phyloP scores from a whole-genome alignment of 2,797 vertebrate species.

The Vireo griseus region DNA sequence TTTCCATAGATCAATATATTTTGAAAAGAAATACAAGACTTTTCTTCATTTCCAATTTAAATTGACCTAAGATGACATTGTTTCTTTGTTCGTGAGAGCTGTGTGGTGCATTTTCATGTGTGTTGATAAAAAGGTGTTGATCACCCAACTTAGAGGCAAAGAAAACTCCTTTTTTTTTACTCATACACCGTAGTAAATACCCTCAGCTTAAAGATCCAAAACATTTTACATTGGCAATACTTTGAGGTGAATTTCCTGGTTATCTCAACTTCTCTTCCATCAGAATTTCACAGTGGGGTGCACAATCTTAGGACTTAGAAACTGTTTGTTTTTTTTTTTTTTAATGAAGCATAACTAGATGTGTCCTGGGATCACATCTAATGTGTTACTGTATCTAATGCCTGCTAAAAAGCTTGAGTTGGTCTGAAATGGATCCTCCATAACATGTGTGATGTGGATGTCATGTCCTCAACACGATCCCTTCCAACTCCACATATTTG shows the following conservation, averaged over 20 bases:
- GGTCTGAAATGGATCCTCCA: not conserved
- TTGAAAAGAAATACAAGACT: not conserved
- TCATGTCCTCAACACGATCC: not conserved
- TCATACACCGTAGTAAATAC: not conserved
- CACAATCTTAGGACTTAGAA: not conserved
- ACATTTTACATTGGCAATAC: not conserved
- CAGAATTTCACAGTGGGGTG: not conserved
- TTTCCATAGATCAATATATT: not conserved
- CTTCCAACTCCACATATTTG: not conserved
- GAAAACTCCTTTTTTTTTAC: not conserved
- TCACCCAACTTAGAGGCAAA: not conserved
- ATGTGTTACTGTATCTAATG: not conserved
- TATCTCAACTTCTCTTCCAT: not conserved
- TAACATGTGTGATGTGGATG: not conserved
- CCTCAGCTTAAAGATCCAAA: not conserved
- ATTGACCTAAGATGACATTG: not conserved
- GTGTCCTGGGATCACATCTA: not conserved
- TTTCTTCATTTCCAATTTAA: not conserved
- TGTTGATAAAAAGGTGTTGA: not conserved
- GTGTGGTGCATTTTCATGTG: not conserved
- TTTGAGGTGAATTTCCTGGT: not conserved
- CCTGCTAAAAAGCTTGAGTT: not conserved
- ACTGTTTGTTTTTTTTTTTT: not conserved
- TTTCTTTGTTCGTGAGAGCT: not conserved
- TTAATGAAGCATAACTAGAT: not conserved